phyloP scores from a whole-genome alignment of 2,113 vertebrate species.

The Syrmaticus mikado region DNA sequence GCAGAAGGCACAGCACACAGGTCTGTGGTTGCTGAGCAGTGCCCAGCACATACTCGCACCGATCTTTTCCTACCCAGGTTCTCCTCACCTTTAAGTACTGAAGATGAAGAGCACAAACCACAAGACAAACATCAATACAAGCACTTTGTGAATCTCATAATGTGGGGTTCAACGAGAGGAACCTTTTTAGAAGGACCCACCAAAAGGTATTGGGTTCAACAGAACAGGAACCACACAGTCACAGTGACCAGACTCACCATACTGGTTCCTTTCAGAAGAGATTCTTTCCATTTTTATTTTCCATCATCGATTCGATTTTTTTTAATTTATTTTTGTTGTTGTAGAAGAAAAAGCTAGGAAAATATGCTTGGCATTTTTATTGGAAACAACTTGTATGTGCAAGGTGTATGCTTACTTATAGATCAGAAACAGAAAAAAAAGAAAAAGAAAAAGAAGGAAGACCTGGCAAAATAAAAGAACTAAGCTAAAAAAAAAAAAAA shows the following conservation, averaged over 20 bases:
- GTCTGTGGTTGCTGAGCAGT: not conserved
- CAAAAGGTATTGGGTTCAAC: not conserved
- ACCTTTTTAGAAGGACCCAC: not conserved
- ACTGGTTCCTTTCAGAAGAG: not conserved
- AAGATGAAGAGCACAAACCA: not conserved
- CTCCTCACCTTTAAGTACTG: not conserved
- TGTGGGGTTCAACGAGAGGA: not conserved
- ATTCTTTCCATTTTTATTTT: not conserved
- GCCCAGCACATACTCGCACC: not conserved
- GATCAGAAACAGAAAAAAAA: not conserved
- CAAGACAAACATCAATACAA: not conserved
- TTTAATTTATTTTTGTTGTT: not conserved
- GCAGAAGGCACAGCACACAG: not conserved
- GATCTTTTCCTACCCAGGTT: not conserved
- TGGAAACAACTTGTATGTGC: conserved; percentile 11
- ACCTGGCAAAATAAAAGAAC: conserved; percentile 2
- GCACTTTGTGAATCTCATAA: not conserved
- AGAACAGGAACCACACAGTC: not conserved
- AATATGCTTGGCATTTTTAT: conserved; percentile 23
- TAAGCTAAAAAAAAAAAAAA: not conserved
- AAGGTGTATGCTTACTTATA: not conserved
- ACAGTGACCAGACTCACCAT: not conserved
- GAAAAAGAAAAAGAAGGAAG: not conserved
- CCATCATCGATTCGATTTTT: not conserved
- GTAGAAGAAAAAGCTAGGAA: not conserved